These are phyloP conservation scores for Meloe dianella DNA, from an alignment of 2,888 invertebrate species.

Conservation along the genomic window DNA sequence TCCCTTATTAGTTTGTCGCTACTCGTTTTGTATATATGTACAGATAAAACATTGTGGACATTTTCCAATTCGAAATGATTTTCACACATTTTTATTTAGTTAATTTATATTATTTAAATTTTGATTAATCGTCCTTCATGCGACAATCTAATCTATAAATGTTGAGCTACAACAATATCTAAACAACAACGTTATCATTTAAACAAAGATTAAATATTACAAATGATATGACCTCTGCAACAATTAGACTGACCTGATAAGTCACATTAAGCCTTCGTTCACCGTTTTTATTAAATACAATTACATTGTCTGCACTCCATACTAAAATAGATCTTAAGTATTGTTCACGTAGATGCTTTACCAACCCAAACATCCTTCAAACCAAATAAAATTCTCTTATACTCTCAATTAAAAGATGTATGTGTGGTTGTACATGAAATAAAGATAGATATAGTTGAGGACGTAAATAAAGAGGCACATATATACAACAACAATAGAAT, in stretches of 20 bases:
- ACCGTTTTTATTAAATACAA: conserved; percentile 57
- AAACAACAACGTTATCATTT: conserved; percentile 53
- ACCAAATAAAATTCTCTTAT: conserved; percentile 22
- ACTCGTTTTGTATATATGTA: conserved; percentile 33
- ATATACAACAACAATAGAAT: conserved; percentile 3
- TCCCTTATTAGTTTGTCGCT: conserved; percentile 55
- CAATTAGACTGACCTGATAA: conserved; percentile 60
- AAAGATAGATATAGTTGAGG: conserved; percentile 11
- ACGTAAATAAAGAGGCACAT: conserved; percentile 22
- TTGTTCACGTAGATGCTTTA: conserved; percentile 34
- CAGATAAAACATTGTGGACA: conserved; percentile 6
- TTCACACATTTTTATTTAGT: neutral
- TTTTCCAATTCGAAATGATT: neutral
- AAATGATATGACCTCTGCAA: conserved; percentile 61
- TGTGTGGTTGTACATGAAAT: neutral
- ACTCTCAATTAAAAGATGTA: conserved; percentile 27
- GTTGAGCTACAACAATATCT: conserved; percentile 29
- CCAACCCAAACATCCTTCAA: conserved; percentile 19
- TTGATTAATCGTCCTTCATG: conserved; percentile 6
- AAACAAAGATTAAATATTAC: conserved; percentile 60
- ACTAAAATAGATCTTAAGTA: conserved; percentile 46
- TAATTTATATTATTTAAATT: neutral
- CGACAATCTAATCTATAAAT: conserved; percentile 5
- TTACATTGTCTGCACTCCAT: conserved; percentile 49
- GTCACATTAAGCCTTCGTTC: conserved; percentile 54